phyloP scores from a whole-genome alignment of 2,797 vertebrate species.

The Otolemur crassicaudatus region DNA sequence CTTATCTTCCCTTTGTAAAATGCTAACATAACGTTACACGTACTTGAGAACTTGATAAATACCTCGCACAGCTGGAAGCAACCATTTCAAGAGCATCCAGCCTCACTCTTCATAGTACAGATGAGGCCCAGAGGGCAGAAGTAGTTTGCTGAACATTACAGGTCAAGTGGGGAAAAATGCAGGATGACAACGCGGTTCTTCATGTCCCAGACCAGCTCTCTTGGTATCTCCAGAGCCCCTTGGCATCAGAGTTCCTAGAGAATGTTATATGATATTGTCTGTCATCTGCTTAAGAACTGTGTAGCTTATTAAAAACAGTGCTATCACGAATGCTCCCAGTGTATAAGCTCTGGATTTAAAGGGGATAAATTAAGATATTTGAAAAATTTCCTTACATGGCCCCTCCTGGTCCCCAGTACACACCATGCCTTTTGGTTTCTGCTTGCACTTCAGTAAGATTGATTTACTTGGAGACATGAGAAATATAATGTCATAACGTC shows the following conservation, averaged over 20 bases:
- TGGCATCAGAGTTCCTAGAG: background rate
- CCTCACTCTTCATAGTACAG: background rate
- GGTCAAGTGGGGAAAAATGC: background rate
- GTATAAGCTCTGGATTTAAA: background rate
- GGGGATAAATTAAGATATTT: background rate
- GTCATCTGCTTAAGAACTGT: background rate
- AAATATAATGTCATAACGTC: background rate
- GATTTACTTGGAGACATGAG: background rate
- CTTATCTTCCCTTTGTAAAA: conserved; percentile 25
- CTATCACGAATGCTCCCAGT: background rate
- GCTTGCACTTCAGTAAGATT: background rate
- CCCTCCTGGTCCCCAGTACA: background rate
- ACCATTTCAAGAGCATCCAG: background rate
- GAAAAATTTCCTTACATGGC: background rate
- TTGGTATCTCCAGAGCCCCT: background rate
- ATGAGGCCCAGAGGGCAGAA: background rate
- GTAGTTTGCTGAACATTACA: background rate
- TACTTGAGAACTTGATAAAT: conserved; percentile 1
- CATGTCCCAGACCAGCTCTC: background rate
- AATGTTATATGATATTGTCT: background rate
- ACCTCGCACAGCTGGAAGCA: background rate
- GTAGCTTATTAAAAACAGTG: conserved; percentile 20
- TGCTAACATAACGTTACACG: background rate
- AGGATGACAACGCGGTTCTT: background rate
- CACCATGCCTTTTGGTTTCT: conserved; percentile 9